Conservation (phyloP, 2,888 invertebrate species). For the Pinctada fucata region DNA sequence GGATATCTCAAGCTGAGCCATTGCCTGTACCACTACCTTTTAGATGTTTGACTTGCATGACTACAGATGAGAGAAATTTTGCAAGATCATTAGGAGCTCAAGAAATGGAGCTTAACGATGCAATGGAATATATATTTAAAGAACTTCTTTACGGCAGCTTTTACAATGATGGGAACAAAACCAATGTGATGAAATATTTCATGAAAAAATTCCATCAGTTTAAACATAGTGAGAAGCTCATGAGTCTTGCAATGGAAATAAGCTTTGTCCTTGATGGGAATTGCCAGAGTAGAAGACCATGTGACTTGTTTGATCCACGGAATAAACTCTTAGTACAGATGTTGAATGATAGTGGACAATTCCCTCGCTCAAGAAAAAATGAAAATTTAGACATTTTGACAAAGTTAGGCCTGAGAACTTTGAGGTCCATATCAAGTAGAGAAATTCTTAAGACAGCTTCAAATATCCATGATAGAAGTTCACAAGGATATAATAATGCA, state of each 20-base stretch:
- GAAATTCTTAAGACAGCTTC: slow-evolving; percentile 29
- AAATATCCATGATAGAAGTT: slow-evolving; percentile 9
- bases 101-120: background rate
- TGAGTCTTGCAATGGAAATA: slow-evolving; percentile 25
- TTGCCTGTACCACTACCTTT: background rate
- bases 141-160: slow-evolving; percentile 9
- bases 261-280: slow-evolving; percentile 31
- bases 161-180: slow-evolving; percentile 21
- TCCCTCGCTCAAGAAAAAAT: slow-evolving; percentile 21
- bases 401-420: slow-evolving; percentile 40
- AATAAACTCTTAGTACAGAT: slow-evolving; percentile 23
- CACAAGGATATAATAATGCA: background rate
- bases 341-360: slow-evolving; percentile 20
- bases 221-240: slow-evolving; percentile 10
- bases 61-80: background rate
- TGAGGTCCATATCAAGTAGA: slow-evolving; percentile 10
- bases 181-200: slow-evolving; percentile 41
- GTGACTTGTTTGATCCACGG: slow-evolving; percentile 42
- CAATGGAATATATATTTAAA: slow-evolving; percentile 4
- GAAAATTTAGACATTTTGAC: slow-evolving; percentile 2
- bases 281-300: slow-evolving; percentile 24
- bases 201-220: slow-evolving; percentile 21
- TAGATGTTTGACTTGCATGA: background rate
- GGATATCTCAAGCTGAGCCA: background rate
- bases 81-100: background rate